Base-by-base conservation (phyloP, 2,888 invertebrate species). In the Orthosia incerta region DNA sequence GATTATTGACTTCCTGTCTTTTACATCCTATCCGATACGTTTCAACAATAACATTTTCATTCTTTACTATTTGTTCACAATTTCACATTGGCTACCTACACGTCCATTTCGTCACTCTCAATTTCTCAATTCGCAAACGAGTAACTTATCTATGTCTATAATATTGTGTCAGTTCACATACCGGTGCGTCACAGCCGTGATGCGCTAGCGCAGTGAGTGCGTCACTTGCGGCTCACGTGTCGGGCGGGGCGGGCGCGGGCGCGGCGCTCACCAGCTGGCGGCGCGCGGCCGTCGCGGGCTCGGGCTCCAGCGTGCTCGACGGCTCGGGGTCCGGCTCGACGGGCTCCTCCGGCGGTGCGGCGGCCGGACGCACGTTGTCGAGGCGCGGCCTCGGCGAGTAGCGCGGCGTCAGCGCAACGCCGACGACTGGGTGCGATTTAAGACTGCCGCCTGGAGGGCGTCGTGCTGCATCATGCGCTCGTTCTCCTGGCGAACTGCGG, bases 401-500 rank as follows among this genome's bases (percentile, higher is more conserved):
- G 93, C 96, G 95, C 94, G 96, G 96, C 91, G 96, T 96, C 96
- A 96, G 95, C 94, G 96, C 95, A 91, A 95, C 95, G 88, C 96
- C 95, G 94, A 95, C 93, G 94, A 96, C 95, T 95, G 96, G 95
- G 96, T 96, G 95, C 95, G 96, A 95, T 96, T 96, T 93, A 94
- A 95, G 94, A 94, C 93, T 93, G 93, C 96, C 94, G 91, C 95
- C 95, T 98, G 97, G 93, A 98, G 96, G 88, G 97, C 98, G 95
- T 98, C 98, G 93, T 97, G 97, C 97, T 97, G 97, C 97, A 98
- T 97, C 95, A 98, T 97, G 95, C 98, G 98, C 97, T 98, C 98
- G 96, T 98, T 98, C 97, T 98, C 98, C 96, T 98, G 98, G 89
- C 98, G 98, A 94, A 98, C 98, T 98, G 97, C 87, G 97, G 97